Evolutionary conservation across 2,113 vertebrate species (phyloP).

Genomic region (Tauraco erythrolophus): DNA sequence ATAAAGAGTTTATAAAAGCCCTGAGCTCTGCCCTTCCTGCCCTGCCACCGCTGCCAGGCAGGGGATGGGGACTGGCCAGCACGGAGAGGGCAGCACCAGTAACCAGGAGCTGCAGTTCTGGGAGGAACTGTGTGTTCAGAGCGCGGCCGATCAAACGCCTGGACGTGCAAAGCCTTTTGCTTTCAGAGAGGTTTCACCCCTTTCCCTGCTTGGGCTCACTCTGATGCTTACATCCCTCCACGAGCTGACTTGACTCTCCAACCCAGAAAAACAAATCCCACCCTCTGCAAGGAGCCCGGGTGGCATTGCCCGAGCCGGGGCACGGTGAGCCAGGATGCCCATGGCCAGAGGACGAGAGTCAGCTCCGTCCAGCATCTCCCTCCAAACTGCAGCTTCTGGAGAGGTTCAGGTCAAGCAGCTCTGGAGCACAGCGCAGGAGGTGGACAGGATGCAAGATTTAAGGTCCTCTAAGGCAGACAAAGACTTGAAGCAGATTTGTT

Average conservation of each 20-base stretch:
- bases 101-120: neutral
- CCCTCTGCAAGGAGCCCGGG: fast-evolving
- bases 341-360: neutral
- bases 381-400: neutral
- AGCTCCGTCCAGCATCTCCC: neutral
- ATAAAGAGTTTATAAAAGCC: neutral
- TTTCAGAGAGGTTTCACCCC: neutral
- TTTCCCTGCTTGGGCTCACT: neutral
- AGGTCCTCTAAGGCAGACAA: neutral
- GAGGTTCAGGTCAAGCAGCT: neutral
- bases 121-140: neutral
- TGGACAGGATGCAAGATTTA: too few species aligned
- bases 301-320: neutral
- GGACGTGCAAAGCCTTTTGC: neutral
- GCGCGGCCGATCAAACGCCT: fast-evolving
- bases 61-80: fast-evolving
- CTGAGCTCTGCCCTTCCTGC: neutral
- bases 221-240: neutral
- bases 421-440: neutral
- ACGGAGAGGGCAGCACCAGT: neutral
- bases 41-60: neutral
- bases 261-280: neutral
- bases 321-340: fast-evolving
- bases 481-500: neutral
- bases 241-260: neutral